These are phyloP conservation scores for Holothuria leucospilota DNA, from an alignment of 53 echinoderm and acorn worm species.

Conservation along the genomic window DNA sequence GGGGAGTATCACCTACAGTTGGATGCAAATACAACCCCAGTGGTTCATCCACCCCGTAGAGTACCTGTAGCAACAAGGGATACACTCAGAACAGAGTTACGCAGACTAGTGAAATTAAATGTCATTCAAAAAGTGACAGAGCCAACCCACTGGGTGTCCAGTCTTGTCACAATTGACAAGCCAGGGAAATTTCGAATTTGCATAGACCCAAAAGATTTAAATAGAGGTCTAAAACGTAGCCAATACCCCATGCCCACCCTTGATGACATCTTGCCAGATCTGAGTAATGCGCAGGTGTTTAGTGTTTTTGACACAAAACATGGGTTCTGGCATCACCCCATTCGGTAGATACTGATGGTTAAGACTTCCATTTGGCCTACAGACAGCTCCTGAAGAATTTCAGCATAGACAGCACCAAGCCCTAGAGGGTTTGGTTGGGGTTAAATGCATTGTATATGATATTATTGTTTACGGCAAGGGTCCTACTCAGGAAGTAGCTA, in stretches of 20 bases:
- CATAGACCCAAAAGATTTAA: slow-evolving; percentile 43
- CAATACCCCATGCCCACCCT: slow-evolving; percentile 64
- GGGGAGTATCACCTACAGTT: slow-evolving; percentile 56
- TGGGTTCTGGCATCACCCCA: slow-evolving; percentile 70
- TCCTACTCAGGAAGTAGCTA: not conserved
- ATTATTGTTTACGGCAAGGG: slow-evolving; percentile 1
- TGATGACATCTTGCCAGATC: slow-evolving; percentile 61
- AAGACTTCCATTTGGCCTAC: too few relatives aligned
- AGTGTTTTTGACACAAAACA: slow-evolving; percentile 70
- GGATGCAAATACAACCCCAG: slow-evolving; percentile 58
- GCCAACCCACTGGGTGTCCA: slow-evolving; percentile 74
- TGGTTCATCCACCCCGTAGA: slow-evolving; percentile 66
- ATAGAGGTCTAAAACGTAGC: slow-evolving; percentile 42
- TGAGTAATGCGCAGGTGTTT: slow-evolving; percentile 62
- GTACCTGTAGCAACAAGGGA: slow-evolving; percentile 56
- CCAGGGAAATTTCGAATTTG: slow-evolving; percentile 42
- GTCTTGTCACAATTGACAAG: slow-evolving; percentile 54
- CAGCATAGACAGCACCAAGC: slow-evolving; percentile 41
- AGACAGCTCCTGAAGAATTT: slow-evolving; percentile 28
- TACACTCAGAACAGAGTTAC: slow-evolving; percentile 50
- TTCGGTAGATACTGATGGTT: slow-evolving; percentile 46
- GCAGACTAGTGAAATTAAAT: slow-evolving; percentile 38
- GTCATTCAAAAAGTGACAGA: slow-evolving; percentile 52
- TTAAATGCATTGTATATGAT: slow-evolving; percentile 18
- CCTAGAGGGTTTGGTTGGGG: slow-evolving; percentile 36